Conservation (phyloP, 2,797 vertebrate species). For the Harpagifer antarcticus region DNA sequence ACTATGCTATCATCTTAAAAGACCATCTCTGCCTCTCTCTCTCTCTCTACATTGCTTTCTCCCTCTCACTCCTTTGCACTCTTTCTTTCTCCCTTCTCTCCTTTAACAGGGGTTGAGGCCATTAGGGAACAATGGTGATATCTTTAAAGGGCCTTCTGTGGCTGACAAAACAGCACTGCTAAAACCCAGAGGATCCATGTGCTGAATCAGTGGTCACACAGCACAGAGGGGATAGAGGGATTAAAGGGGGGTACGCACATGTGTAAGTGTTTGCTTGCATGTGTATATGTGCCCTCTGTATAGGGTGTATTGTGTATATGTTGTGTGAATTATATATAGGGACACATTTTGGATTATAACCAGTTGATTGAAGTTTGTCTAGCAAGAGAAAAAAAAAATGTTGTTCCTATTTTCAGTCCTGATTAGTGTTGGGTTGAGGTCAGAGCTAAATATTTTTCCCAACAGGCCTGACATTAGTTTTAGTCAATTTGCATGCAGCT, state of each 20-base stretch:
- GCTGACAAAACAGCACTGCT: constrained; percentile 58
- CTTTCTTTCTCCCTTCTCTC: constrained; percentile 39
- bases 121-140: constrained; percentile 75
- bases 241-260: constrained; percentile 38
- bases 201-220: constrained; percentile 71
- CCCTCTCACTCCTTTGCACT: constrained; percentile 6
- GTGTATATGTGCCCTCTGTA: background rate
- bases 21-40: constrained; percentile 47
- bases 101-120: constrained; percentile 63
- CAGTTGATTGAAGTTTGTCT: constrained; percentile 9
- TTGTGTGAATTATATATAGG: constrained; percentile 9
- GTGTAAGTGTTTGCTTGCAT: background rate
- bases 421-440: constrained; percentile 24
- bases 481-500: constrained; percentile 24
- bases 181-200: constrained; percentile 69
- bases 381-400: background rate
- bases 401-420: constrained; percentile 9
- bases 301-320: constrained; percentile 10
- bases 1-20: constrained; percentile 72
- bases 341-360: constrained; percentile 26
- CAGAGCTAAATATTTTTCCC: constrained; percentile 2
- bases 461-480: constrained; percentile 29
- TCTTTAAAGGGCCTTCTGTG: constrained; percentile 75
- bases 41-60: constrained; percentile 3
- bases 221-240: constrained; percentile 55